Percentiles rank a stretch among this genome's conserved stretches.
These are phyloP conservation scores for Calliopum simillimum DNA, from an alignment of 2,888 invertebrate species.

Conservation along the genomic window DNA sequence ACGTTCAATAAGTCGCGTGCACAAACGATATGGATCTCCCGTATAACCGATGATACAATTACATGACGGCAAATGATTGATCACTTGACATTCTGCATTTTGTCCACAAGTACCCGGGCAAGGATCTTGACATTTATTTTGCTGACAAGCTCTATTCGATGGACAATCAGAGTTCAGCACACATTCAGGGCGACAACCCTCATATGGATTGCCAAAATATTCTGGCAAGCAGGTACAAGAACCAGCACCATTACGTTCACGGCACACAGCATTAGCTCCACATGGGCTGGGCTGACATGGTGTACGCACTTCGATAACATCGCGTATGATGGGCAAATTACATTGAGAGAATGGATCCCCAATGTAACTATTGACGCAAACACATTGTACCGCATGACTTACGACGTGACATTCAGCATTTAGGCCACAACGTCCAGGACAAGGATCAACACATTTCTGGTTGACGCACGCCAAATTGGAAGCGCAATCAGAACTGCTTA, in stretches of 20 bases:
- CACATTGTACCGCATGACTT: slow-evolving; percentile 80
- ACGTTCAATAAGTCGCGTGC: slow-evolving; percentile 70
- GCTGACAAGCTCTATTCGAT: slow-evolving; percentile 77
- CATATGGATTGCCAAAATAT: slow-evolving; percentile 83
- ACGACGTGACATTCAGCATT: slow-evolving; percentile 81
- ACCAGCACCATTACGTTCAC: slow-evolving; percentile 73
- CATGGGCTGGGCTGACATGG: slow-evolving; percentile 75
- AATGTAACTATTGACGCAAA: slow-evolving; percentile 75
- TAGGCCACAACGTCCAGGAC: slow-evolving; percentile 76
- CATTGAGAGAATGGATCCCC: slow-evolving; percentile 85
- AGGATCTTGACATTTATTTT: slow-evolving; percentile 81
- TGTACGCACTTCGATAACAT: slow-evolving; percentile 68
- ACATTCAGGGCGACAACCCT: slow-evolving; percentile 82
- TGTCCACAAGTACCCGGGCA: slow-evolving; percentile 83
- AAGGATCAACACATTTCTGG: slow-evolving; percentile 82
- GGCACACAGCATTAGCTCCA: slow-evolving; percentile 79
- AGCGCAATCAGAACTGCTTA: slow-evolving; percentile 80
- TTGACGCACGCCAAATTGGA: slow-evolving; percentile 79
- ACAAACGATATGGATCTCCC: slow-evolving; percentile 79
- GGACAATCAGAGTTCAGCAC: slow-evolving; percentile 79
- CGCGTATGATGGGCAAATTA: slow-evolving; percentile 61
- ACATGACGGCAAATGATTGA: slow-evolving; percentile 78
- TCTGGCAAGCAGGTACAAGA: slow-evolving; percentile 79
- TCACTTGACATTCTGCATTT: slow-evolving; percentile 79
- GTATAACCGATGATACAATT: slow-evolving; percentile 78